These are phyloP conservation scores for Mimumesa dahlbomi DNA, from an alignment of 2,888 invertebrate genomes.

Conservation along the genomic window DNA sequence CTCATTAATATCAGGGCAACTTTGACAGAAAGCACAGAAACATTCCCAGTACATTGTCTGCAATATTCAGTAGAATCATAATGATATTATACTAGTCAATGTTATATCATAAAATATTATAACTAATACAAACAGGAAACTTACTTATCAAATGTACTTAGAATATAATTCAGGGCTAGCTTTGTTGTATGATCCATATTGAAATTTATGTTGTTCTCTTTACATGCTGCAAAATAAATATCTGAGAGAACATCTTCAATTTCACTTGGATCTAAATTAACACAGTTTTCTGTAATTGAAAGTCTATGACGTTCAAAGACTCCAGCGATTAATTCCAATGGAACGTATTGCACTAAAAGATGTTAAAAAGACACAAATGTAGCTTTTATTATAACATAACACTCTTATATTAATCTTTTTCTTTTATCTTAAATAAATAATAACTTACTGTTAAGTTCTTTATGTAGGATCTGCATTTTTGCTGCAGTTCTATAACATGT, in stretches of 20 bases:
- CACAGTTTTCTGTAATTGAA: constrained; percentile 85
- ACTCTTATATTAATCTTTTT: not conserved
- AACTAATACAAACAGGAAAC: too few species aligned
- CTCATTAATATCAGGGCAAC: constrained; percentile 86
- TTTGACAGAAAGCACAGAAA: constrained; percentile 87
- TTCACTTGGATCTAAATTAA: constrained; percentile 85
- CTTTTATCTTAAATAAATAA: too few species aligned
- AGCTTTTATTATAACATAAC: not conserved
- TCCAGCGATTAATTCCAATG: constrained; percentile 84
- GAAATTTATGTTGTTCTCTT: constrained; percentile 84
- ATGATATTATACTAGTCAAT: too few species aligned
- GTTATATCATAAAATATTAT: too few species aligned
- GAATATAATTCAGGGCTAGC: constrained; percentile 84
- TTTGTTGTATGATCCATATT: constrained; percentile 85
- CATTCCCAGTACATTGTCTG: constrained; percentile 84
- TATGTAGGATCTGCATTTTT: constrained; percentile 85
- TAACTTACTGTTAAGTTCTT: constrained; percentile 85
- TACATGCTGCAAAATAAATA: constrained; percentile 87
- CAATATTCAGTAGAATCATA: constrained; percentile 59
- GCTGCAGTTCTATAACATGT: constrained; percentile 89
- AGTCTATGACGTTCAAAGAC: constrained; percentile 88
- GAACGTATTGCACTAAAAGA: constrained; percentile 81
- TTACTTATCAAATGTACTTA: constrained; percentile 87
- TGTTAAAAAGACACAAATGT: constrained; percentile 27
- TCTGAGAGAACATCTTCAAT: constrained; percentile 88